Conservation (phyloP, 1,140 invertebrate species). For the Heterodera carotae region DNA sequence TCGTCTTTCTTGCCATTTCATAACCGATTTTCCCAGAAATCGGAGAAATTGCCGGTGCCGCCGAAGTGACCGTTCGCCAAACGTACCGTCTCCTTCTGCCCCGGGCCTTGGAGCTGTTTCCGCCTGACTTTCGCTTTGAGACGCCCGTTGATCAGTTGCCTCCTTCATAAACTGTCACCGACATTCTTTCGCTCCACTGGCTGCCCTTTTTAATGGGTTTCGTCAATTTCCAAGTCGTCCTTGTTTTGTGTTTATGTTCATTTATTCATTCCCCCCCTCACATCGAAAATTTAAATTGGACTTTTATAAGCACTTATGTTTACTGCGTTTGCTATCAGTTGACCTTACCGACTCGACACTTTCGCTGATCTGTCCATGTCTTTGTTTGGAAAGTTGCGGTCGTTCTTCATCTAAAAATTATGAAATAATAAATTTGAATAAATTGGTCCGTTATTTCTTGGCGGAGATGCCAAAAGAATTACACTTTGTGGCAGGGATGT, state of each 20-base stretch:
- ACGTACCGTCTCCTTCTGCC: constrained; percentile 98
- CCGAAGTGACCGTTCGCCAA: constrained; percentile 95
- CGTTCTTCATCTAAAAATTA: background rate
- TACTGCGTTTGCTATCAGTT: background rate
- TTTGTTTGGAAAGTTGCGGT: background rate
- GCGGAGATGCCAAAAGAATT: too few relatives aligned
- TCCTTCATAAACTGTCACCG: constrained; percentile 30
- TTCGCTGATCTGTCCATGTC: background rate
- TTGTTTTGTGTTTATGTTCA: too few relatives aligned
- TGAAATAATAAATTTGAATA: too few relatives aligned
- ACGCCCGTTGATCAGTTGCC: constrained; percentile 79
- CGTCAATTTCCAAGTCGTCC: background rate
- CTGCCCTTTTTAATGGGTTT: background rate
- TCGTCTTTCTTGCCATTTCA: background rate
- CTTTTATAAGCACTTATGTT: too few relatives aligned
- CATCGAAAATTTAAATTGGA: too few relatives aligned
- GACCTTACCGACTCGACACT: too few relatives aligned
- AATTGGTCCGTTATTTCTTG: too few relatives aligned
- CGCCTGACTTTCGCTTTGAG: constrained; percentile 90
- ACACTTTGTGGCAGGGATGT: too few relatives aligned
- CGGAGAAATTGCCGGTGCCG: constrained; percentile 95
- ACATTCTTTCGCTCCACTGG: background rate
- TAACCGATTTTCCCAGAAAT: too few relatives aligned
- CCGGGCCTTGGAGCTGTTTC: constrained; percentile 85
- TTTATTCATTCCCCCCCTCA: too few relatives aligned